Evolutionary conservation across 2,888 invertebrate genomes (phyloP).

Genomic region (Drosophila phalerata): DNA sequence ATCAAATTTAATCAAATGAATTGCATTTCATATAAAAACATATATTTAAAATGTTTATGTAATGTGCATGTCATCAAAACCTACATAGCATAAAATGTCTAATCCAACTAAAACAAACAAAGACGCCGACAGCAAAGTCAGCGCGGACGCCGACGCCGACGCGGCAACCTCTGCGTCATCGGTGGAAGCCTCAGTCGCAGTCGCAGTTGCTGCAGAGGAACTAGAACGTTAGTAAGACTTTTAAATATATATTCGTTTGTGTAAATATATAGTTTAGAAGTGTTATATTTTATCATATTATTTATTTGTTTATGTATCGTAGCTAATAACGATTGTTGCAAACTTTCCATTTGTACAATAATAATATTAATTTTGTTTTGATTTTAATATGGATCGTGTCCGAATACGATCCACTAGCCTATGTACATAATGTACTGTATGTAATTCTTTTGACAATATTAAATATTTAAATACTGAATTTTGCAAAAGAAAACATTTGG

Average conservation of each 20-base stretch:
- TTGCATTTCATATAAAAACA: slow-evolving; percentile 25
- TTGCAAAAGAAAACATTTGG: not conserved
- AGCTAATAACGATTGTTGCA: slow-evolving; percentile 12
- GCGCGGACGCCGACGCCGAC: not conserved
- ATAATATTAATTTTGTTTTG: not conserved
- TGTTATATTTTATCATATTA: not conserved
- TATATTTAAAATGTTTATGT: slow-evolving; percentile 24
- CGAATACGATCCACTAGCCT: not conserved
- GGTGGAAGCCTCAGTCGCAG: slow-evolving; percentile 1
- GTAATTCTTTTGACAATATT: not conserved
- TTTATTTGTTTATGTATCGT: slow-evolving; percentile 28
- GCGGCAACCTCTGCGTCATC: slow-evolving; percentile 22
- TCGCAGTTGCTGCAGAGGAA: slow-evolving; percentile 7
- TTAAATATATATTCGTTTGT: slow-evolving; percentile 7
- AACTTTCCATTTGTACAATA: not conserved
- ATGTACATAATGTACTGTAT: not conserved
- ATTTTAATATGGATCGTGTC: not conserved
- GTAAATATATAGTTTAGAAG: slow-evolving; percentile 15
- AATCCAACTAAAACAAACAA: slow-evolving; percentile 15
- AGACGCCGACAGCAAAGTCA: slow-evolving; percentile 5
- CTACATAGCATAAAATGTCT: slow-evolving; percentile 42
- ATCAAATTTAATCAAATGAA: slow-evolving; percentile 47
- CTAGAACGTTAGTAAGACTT: slow-evolving; percentile 44
- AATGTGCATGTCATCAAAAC: slow-evolving; percentile 31
- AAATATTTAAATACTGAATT: not conserved